Evolutionary conservation across 2,797 vertebrate genomes (phyloP), one percentile per base, ranked within the genome.

Genomic region (Gallinago stenura): DNA sequence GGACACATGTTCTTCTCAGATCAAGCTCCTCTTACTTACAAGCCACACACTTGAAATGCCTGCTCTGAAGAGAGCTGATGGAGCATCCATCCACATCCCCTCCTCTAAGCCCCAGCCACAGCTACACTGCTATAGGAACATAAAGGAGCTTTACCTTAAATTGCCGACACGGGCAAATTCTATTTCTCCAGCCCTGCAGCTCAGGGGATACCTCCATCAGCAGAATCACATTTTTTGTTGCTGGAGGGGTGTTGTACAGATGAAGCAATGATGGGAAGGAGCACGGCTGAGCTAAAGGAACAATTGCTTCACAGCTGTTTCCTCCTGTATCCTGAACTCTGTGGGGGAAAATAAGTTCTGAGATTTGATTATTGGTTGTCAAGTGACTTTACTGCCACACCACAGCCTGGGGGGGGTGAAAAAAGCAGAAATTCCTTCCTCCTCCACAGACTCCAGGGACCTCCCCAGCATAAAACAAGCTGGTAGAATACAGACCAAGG

Each of bases 131-230:
- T 81, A 0, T 15, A 64, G 76, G 80, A 84, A 51, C 1, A 2
- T 35, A 64, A 94, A 95, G 76, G 30, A 80, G 48, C 71, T 94
- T 87, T 69, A 68, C 82, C 71, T 87, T 73, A 51, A 83, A 89
- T 25, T 75, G 71, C 68, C 64, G 71, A 7, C 35, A 37, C 1
- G 25, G 75, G 16, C 53, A 94, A 95, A 95, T 57, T 64, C 78
- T 79, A 6, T 73, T 92, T 85, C 56, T 70, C 10, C 83, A 54
- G 12, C 11, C 25, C 58, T 68, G 51, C 1, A 2, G 83, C 91
- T 85, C 64, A 77, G 78, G 48, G 45, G 26, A 41, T 12, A 17
- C 46, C 57, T 53, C 86, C 45, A 84, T 30, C 41, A 87, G 60
- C 46, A 56, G 66, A 68, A 93, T 69, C 21, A 51, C 1, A 2